Percentiles rank a stretch among this genome's conserved stretches.
phyloP scores from a whole-genome alignment of 2,888 invertebrate species.

The Napeogenes inachia region DNA sequence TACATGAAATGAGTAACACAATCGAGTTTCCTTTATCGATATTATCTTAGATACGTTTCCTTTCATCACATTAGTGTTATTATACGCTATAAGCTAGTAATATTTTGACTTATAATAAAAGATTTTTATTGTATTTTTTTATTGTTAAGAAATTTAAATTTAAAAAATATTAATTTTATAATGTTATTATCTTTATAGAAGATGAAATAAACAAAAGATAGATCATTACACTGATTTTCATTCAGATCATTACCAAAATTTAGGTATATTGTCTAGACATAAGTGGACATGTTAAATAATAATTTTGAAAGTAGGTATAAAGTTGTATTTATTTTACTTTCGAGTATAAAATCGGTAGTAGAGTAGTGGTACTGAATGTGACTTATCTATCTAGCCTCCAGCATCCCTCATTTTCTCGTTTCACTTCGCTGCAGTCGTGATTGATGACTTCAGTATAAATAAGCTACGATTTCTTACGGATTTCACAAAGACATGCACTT shows the following conservation, averaged over 20 bases:
- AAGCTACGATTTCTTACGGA: conserved; percentile 29
- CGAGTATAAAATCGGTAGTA: conserved; percentile 35
- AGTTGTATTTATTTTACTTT: conserved; percentile 6
- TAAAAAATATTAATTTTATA: too few relatives aligned
- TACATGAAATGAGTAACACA: conserved; percentile 35
- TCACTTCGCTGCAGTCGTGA: conserved; percentile 44
- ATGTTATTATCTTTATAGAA: too few relatives aligned
- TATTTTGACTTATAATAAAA: too few relatives aligned
- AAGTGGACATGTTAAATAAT: too few relatives aligned
- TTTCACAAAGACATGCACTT: background rate
- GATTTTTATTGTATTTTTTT: too few relatives aligned
- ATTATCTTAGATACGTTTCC: conserved; percentile 47
- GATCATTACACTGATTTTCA: too few relatives aligned
- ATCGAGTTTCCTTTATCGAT: conserved; percentile 36
- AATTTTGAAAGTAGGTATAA: too few relatives aligned
- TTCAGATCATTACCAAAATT: too few relatives aligned
- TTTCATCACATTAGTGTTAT: conserved; percentile 50
- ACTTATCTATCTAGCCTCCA: conserved; percentile 55
- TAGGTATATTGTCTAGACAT: too few relatives aligned
- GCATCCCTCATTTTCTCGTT: conserved; percentile 58
- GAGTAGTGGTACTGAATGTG: conserved; percentile 49
- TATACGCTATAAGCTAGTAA: conserved; percentile 34
- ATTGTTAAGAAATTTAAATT: too few relatives aligned
- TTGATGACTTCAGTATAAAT: conserved; percentile 35
- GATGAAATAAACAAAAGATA: too few relatives aligned